phyloP scores from a whole-genome alignment of 2,797 vertebrate species.

The Helarctos malayanus region DNA sequence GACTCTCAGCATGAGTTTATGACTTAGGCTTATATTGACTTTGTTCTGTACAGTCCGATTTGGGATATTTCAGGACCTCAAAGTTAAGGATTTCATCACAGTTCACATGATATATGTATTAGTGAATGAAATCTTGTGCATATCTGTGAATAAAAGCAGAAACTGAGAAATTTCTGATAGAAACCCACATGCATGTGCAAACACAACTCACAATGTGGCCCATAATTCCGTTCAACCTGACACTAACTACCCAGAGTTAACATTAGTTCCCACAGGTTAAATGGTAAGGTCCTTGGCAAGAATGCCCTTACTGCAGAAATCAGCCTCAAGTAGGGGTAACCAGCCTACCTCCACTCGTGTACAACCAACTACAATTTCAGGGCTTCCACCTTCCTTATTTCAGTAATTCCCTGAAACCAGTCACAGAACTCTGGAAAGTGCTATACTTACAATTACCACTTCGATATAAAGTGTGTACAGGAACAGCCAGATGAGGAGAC shows the following conservation, averaged over 20 bases:
- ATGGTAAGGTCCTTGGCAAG: neutral
- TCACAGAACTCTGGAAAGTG: neutral
- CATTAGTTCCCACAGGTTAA: neutral
- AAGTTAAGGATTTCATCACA: neutral
- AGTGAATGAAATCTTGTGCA: conserved; percentile 3
- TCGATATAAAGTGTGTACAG: too few species aligned
- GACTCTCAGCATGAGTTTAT: conserved; percentile 56
- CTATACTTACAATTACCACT: neutral
- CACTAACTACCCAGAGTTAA: neutral
- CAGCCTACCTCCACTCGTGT: neutral
- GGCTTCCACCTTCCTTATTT: neutral
- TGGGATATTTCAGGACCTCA: conserved; percentile 71
- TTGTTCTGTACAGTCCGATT: conserved; percentile 57
- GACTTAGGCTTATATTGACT: conserved; percentile 60
- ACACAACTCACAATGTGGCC: too few species aligned
- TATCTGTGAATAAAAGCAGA: neutral
- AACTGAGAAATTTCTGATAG: too few species aligned
- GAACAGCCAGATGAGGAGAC: neutral
- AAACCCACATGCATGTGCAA: too few species aligned
- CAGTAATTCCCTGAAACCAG: neutral
- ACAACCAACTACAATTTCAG: neutral
- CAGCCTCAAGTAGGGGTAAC: neutral
- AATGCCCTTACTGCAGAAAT: neutral
- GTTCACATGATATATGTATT: neutral
- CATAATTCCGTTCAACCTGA: neutral